Evolutionary conservation across 2,797 vertebrate species (phyloP).

Genomic region (Champsocephalus gunnari): DNA sequence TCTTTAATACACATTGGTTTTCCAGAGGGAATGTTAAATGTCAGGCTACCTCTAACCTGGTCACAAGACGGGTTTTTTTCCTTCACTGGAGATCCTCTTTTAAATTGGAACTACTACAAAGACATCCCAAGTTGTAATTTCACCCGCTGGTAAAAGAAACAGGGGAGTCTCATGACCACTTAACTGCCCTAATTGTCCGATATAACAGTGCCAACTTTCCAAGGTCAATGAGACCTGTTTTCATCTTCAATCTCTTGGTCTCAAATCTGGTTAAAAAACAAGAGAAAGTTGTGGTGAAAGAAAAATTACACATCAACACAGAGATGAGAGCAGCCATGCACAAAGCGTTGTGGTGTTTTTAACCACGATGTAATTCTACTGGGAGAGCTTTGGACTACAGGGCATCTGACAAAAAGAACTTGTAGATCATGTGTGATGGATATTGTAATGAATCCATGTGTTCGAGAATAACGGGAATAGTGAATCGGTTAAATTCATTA

Average conservation of each 20-base stretch:
- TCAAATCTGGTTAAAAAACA: not conserved
- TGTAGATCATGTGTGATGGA: not conserved
- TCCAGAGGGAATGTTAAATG: constrained; percentile 19
- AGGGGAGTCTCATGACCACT: not conserved
- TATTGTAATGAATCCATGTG: not conserved
- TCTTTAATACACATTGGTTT: constrained; percentile 14
- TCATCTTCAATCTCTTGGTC: not conserved
- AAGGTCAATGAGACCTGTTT: not conserved
- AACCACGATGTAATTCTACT: too few species aligned
- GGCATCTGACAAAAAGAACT: not conserved
- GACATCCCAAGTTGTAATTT: not conserved
- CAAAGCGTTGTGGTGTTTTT: too few species aligned
- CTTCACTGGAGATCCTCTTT: not conserved
- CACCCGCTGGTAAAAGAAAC: constrained; percentile 7
- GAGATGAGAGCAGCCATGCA: not conserved
- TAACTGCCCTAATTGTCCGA: not conserved
- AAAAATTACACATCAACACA: not conserved
- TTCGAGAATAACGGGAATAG: not conserved
- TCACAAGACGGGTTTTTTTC: constrained; percentile 20
- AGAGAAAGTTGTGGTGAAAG: not conserved
- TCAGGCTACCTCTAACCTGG: not conserved
- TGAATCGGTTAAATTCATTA: not conserved
- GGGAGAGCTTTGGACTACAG: too few species aligned
- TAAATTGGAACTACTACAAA: not conserved
- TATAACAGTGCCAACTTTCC: not conserved